Percentiles rank a stretch among this genome's conserved stretches.
Conservation (phyloP, 2,113 vertebrate species). For the Apeltes quadracus region DNA sequence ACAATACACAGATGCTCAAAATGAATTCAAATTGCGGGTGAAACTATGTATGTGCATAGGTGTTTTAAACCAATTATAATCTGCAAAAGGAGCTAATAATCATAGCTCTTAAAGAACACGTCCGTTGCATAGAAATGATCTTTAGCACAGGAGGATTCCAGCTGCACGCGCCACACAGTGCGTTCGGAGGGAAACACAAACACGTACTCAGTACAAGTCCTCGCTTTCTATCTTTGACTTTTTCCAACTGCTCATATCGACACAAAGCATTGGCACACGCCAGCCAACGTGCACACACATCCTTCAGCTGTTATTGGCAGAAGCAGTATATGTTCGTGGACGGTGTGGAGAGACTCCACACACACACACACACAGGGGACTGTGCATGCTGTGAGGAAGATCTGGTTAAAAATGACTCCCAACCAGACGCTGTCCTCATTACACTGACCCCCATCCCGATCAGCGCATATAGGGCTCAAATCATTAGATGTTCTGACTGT, state of each 20-base stretch:
- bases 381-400: too few species aligned
- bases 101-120: not conserved
- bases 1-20: not conserved
- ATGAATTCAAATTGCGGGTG: not conserved
- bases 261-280: not conserved
- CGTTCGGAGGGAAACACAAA: not conserved
- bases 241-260: conserved; percentile 40
- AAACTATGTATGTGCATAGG: too few species aligned
- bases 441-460: conserved; percentile 16
- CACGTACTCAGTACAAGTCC: conserved; percentile 15
- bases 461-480: conserved; percentile 20
- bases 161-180: too few species aligned
- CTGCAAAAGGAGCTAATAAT: conserved; percentile 2
- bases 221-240: conserved; percentile 8
- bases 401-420: conserved; percentile 35
- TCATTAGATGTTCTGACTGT: conserved; percentile 24
- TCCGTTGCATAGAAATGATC: too few species aligned
- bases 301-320: not conserved
- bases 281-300: not conserved
- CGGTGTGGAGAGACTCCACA: conserved; percentile 11
- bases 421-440: conserved; percentile 37
- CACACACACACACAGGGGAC: conserved; percentile 15
- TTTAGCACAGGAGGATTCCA: too few species aligned
- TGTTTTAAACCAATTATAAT: not conserved
- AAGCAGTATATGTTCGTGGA: conserved; percentile 1